Evolutionary conservation across 2,888 invertebrate species (phyloP).

Genomic region (Drosophila picticornis): DNA sequence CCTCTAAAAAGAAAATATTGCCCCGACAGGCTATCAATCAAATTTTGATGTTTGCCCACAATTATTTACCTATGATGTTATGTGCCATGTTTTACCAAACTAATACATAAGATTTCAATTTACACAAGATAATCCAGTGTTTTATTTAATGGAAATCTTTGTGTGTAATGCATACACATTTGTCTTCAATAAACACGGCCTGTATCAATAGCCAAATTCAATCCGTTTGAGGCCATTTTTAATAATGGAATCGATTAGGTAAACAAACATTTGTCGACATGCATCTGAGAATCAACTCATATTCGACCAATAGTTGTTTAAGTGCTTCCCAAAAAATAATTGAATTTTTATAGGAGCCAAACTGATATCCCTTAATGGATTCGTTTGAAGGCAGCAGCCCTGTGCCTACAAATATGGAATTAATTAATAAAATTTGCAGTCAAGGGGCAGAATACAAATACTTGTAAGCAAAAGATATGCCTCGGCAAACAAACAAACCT

Average conservation of each 20-base stretch:
- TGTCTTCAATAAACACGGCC: constrained; percentile 11
- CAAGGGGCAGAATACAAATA: constrained; percentile 42
- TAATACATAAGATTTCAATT: not conserved
- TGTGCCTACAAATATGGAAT: constrained; percentile 52
- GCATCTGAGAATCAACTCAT: constrained; percentile 12
- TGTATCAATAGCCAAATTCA: constrained; percentile 1
- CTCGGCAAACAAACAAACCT: constrained; percentile 56
- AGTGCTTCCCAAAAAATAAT: constrained; percentile 45
- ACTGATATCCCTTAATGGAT: constrained; percentile 19
- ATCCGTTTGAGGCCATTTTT: constrained; percentile 10
- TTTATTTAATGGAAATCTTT: not conserved
- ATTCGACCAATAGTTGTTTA: constrained; percentile 4
- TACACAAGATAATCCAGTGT: not conserved
- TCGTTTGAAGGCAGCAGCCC: constrained; percentile 9
- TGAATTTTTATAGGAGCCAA: constrained; percentile 43
- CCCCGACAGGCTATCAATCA: not conserved
- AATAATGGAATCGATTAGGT: constrained; percentile 16
- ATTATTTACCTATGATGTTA: not conserved
- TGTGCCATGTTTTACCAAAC: not conserved
- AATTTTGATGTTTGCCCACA: not conserved
- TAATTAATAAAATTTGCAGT: constrained; percentile 68
- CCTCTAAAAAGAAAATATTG: not conserved
- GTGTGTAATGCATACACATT: not conserved
- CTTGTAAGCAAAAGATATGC: constrained; percentile 30
- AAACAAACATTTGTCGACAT: constrained; percentile 18